Evolutionary conservation across 2,797 vertebrate species (phyloP).

Genomic region (Limosa lapponica): DNA sequence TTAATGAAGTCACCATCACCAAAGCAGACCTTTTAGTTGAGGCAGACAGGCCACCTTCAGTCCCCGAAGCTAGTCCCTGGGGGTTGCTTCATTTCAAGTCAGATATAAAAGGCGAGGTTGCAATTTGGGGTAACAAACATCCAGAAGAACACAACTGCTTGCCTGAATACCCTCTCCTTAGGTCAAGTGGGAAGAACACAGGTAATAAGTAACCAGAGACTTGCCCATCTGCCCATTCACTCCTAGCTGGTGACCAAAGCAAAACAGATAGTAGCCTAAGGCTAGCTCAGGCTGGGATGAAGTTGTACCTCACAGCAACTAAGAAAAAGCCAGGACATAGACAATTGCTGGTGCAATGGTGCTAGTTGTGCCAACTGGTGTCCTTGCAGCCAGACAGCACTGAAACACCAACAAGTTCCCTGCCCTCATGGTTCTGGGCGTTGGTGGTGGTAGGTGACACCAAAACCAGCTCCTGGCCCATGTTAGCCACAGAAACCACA

Average conservation of each 20-base stretch:
- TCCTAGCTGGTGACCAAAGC: background rate
- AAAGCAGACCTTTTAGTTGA: background rate
- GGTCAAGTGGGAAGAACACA: background rate
- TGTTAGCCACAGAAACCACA: background rate
- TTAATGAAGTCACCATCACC: background rate
- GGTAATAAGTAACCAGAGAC: background rate
- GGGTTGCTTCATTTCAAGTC: background rate
- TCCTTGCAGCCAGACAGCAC: accelerated
- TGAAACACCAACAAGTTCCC: background rate
- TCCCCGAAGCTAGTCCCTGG: background rate
- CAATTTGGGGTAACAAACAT: background rate
- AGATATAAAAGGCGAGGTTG: background rate
- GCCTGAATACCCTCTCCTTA: background rate
- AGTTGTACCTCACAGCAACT: background rate
- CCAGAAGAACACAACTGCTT: background rate
- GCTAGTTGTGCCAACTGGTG: background rate
- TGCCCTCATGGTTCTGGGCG: background rate
- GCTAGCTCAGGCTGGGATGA: background rate
- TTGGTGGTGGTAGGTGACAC: background rate
- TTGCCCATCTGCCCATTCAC: background rate
- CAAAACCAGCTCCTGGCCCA: background rate
- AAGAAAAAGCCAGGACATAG: background rate
- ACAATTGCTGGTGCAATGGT: background rate
- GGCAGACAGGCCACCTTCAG: background rate
- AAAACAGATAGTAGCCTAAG: background rate